Evolutionary conservation across 1,140 invertebrate genomes (phyloP), one percentile per base, ranked within the genome.

Genomic region (Drosophila santomea): DNA sequence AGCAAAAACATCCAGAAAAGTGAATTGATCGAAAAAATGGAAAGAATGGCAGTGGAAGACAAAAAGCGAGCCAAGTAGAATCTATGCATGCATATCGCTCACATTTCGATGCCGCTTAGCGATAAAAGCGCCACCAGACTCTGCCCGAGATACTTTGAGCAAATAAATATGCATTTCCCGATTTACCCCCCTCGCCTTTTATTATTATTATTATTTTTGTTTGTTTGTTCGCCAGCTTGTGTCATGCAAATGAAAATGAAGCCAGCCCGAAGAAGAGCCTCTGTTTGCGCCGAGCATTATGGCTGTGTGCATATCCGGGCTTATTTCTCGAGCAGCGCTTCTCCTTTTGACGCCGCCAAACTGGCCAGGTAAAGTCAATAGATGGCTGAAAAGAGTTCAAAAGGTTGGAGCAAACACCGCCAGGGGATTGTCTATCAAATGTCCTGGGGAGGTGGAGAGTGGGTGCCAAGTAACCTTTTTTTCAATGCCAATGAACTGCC

Each of bases 161-260:
- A 86, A 86, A 86, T 86, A 88, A 88, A 86, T 89, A 86, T 88
- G 84, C 79, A 88, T 77, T 78, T 85, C 82, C 78, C 73, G 50
- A 73, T 80, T 78, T 86, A 61, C 60, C 50, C 47, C 50, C 44
- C 47, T 41, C 43, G 17, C 66, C 25, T 58, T 44, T 50, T 36
- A 12, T 61, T 80, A 56, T 62, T 72, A 44, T 51, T 74, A 64
- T 74, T 67, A 64, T 48, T 51, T 25, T 62, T 54, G 32, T 52
- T 28, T 59, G 45, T 69, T 58, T 61, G 60, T 62, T 59, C 47
- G 59, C 39, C 64, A 59, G 73, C 56, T 64, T 76, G 63, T 66
- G 74, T 78, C 74, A 80, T 80, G 76, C 62, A 80, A 84, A 85
- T 85, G 81, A 78, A 84, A 84, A 80, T 71, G 69, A 77, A 80